phyloP scores from a whole-genome alignment of 2,888 invertebrate species.

The Eupelmus urozonus region DNA sequence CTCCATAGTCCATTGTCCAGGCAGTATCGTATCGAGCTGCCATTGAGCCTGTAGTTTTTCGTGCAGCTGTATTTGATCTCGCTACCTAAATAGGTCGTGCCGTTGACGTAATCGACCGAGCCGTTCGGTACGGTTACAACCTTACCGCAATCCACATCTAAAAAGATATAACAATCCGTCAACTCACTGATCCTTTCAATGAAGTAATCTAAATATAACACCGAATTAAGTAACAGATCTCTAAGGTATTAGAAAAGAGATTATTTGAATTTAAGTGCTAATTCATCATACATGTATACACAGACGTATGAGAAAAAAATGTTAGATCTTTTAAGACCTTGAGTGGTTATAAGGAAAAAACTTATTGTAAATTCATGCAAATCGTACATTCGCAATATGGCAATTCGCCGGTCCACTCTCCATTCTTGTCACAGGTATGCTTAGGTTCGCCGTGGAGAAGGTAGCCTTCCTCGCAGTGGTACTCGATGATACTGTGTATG shows the following conservation, averaged over 20 bases:
- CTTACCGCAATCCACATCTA: constrained; percentile 93
- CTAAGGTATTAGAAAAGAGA: not conserved
- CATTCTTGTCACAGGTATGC: constrained; percentile 85
- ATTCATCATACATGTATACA: too few species aligned
- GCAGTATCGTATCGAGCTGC: constrained; percentile 85
- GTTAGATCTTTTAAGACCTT: not conserved
- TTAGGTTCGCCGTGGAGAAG: constrained; percentile 85
- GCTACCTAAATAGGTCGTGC: constrained; percentile 89
- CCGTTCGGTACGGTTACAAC: constrained; percentile 89
- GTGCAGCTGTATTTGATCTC: constrained; percentile 89
- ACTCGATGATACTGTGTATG: constrained; percentile 91
- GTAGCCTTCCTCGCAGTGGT: constrained; percentile 92
- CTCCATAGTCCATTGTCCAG: constrained; percentile 89
- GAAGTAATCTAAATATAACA: not conserved
- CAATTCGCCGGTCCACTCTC: constrained; percentile 90
- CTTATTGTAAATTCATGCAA: not conserved
- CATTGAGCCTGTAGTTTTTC: constrained; percentile 88
- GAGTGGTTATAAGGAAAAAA: not conserved
- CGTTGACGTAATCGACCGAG: constrained; percentile 85
- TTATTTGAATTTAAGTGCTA: not conserved
- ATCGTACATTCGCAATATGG: constrained; percentile 90
- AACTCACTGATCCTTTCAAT: not conserved
- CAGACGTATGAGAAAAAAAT: too few species aligned
- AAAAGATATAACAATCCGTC: too few species aligned
- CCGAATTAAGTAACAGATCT: not conserved